These are phyloP conservation scores for Caenorhabditis sinica DNA, from an alignment of 2,888 invertebrate genomes.

Conservation along the genomic window DNA sequence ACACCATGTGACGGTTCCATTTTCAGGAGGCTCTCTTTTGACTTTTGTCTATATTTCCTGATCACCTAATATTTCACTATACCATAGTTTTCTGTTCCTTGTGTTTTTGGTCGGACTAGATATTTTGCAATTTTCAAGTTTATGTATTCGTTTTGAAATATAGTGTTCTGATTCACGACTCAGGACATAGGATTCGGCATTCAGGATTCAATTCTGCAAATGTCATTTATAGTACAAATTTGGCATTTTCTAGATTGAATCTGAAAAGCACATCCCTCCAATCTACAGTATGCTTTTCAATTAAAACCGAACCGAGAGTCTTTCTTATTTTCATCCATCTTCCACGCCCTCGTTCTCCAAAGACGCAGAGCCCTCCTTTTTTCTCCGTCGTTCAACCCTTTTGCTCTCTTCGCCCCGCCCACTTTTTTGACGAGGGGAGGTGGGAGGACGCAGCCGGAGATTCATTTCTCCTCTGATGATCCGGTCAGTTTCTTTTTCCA, in stretches of 20 bases:
- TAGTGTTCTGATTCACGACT: background rate
- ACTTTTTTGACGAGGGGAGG: slow-evolving; percentile 47
- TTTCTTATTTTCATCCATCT: background rate
- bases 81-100: background rate
- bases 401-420: slow-evolving; percentile 64
- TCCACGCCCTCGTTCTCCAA: background rate
- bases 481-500: slow-evolving; percentile 11
- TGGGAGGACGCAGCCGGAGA: slow-evolving; percentile 45
- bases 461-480: slow-evolving; percentile 56
- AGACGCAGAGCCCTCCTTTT: slow-evolving; percentile 47
- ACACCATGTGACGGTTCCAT: background rate
- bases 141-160: background rate
- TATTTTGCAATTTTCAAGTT: no score
- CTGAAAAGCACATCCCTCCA: background rate
- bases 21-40: background rate
- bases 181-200: background rate
- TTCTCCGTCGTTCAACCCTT: slow-evolving; percentile 42
- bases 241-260: background rate
- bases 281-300: slow-evolving; percentile 56
- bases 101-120: background rate
- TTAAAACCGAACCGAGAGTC: slow-evolving; percentile 33
- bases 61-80: background rate
- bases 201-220: background rate
- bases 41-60: background rate
- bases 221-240: background rate